Base-by-base conservation (phyloP, 2,888 invertebrate species). In the Electrophaes corylata region DNA sequence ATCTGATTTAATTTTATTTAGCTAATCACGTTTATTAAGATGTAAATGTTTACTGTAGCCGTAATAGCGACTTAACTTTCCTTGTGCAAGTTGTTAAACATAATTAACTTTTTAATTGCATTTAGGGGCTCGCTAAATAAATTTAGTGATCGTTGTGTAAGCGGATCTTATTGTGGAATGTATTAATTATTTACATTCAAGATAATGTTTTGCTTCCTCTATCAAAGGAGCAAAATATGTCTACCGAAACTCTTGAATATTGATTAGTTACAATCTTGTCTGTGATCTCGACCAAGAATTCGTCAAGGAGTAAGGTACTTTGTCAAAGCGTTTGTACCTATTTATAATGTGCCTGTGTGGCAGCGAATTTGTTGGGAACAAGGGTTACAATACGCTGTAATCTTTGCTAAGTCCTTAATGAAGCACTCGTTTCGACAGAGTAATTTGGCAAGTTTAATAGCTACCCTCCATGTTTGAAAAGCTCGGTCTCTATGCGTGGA, bases 371-470 rank as follows among this genome's bases (percentile, higher is more conserved):
- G 52, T 49, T 43, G 41, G 40, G 50, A 64, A 62, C 60, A 52
- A 67, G 64, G 60, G 55, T 66, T 66, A 68, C 67, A 69, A 65
- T 61, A 64, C 66, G 52, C 64, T 65, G 56, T 68, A 72, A 73
- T 72, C 71, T 72, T 69, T 55, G 59, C 67, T 71, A 73, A 73
- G 73, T 69, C 66, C 65, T 62, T 72, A 73, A 75, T 67, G 72
- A 73, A 69, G 63, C 67, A 65, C 65, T 71, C 69, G 65, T 72
- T 73, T 66, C 61, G 58, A 68, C 61, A 57, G 57, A 65, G 69
- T 75, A 75, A 72, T 73, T 73, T 66, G 68, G 62, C 60, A 72
- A 70, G 66, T 68, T 49, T 70, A 70, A 73, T 69, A 60, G 66
- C 47, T 64, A 60, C 54, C 50, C 64, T 52, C 51, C 58, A 60